Percentiles rank a stretch among this genome's conserved stretches.
phyloP scores from a whole-genome alignment of 1,140 invertebrate genomes.

The Drosophila funebris region DNA sequence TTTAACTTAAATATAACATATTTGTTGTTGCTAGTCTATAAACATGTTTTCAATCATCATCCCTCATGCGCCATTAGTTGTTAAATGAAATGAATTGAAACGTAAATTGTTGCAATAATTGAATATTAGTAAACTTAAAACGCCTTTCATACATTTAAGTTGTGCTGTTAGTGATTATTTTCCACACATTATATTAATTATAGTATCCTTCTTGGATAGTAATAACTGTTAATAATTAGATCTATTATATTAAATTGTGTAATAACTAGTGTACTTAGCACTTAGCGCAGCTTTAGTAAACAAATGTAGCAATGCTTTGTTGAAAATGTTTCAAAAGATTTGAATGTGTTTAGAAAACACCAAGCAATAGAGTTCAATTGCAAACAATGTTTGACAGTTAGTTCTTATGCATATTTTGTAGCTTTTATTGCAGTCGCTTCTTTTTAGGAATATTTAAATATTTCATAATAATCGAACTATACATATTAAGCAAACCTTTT shows the following conservation, averaged over 20 bases:
- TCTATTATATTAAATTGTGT: conserved; percentile 33
- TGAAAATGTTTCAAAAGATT: conserved; percentile 55
- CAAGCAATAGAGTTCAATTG: conserved; percentile 32
- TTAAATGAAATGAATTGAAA: conserved; percentile 46
- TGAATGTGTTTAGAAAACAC: conserved; percentile 66
- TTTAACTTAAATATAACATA: conserved; percentile 25
- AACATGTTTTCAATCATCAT: conserved; percentile 51
- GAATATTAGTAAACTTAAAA: conserved; percentile 39
- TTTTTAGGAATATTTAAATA: conserved; percentile 43
- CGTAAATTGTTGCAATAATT: conserved; percentile 76
- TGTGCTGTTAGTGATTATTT: conserved; percentile 71
- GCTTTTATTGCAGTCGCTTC: conserved; percentile 37
- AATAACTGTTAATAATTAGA: conserved; percentile 29
- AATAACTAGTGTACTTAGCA: conserved; percentile 53
- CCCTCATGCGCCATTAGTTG: conserved; percentile 67
- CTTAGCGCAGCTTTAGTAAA: conserved; percentile 73
- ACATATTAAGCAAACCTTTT: conserved; percentile 35
- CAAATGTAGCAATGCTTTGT: conserved; percentile 76
- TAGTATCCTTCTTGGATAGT: conserved; percentile 8
- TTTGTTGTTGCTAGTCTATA: conserved; percentile 70
- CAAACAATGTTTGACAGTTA: conserved; percentile 40
- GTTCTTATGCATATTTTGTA: conserved; percentile 34
- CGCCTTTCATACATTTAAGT: conserved; percentile 71
- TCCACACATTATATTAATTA: conserved; percentile 34
- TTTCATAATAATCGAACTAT: conserved; percentile 36